These are phyloP conservation scores for Lepidurus apus DNA, from an alignment of 1,140 invertebrate species.

Conservation along the genomic window DNA sequence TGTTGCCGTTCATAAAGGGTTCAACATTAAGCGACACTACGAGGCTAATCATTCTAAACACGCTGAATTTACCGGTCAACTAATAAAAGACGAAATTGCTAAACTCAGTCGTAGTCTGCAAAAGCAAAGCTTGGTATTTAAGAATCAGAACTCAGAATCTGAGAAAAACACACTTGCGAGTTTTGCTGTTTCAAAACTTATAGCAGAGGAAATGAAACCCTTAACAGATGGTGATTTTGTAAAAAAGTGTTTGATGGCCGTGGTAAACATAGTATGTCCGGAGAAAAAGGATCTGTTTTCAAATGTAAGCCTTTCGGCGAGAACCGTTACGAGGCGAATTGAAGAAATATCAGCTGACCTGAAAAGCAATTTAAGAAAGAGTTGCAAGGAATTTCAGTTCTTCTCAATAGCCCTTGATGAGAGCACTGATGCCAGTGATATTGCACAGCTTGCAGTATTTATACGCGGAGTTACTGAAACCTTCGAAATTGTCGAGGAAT, in stretches of 20 bases:
- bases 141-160: conserved; percentile 38
- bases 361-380: too few relatives aligned
- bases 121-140: conserved; percentile 40
- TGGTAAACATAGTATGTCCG: conserved; percentile 42
- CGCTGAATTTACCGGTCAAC: conserved; percentile 34
- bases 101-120: conserved; percentile 39
- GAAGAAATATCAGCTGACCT: neutral
- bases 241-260: conserved; percentile 42
- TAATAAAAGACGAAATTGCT: conserved; percentile 39
- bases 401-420: neutral
- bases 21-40: conserved; percentile 42
- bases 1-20: conserved; percentile 41
- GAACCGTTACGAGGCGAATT: neutral
- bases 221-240: conserved; percentile 43
- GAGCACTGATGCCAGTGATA: neutral
- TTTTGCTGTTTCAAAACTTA: conserved; percentile 36
- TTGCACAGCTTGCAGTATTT: neutral
- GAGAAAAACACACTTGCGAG: conserved; percentile 40
- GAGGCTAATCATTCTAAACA: conserved; percentile 36
- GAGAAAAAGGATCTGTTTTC: neutral
- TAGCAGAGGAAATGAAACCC: conserved; percentile 41
- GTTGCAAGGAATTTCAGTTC: neutral
- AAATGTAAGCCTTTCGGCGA: neutral
- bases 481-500: neutral
- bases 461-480: neutral